Conservation (phyloP, 2,888 invertebrate species). For the Acronicta alni region DNA sequence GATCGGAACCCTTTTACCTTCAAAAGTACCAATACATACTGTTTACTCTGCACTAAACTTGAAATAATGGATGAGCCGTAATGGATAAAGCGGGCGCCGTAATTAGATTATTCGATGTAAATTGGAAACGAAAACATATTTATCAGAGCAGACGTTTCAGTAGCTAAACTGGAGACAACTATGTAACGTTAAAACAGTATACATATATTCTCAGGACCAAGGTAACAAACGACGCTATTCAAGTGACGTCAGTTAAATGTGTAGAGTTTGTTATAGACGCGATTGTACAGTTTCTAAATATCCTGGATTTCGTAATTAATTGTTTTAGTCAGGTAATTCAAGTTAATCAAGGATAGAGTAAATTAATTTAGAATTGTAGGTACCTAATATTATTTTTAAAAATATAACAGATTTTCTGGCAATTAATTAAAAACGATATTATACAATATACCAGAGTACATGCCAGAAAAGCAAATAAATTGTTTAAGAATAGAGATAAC, state of each 20-base stretch:
- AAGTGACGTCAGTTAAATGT: conserved; percentile 25
- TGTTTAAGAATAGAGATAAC: too few relatives aligned
- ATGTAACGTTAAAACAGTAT: conserved; percentile 36
- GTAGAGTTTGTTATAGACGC: conserved; percentile 18
- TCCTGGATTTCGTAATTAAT: conserved; percentile 22
- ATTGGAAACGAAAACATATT: conserved; percentile 42
- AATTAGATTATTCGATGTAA: conserved; percentile 23
- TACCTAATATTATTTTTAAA: too few relatives aligned
- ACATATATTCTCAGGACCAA: conserved; percentile 40
- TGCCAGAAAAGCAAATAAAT: too few relatives aligned
- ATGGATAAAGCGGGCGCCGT: conserved; percentile 14
- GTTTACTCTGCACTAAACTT: background rate
- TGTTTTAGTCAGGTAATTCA: conserved; percentile 13
- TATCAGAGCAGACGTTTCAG: conserved; percentile 28
- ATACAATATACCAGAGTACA: too few relatives aligned
- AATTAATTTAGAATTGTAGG: too few relatives aligned
- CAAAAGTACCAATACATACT: background rate
- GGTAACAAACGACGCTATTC: conserved; percentile 41
- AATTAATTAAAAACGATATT: too few relatives aligned
- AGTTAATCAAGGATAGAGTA: background rate
- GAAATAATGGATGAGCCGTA: conserved; percentile 15
- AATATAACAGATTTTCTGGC: too few relatives aligned
- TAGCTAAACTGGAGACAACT: conserved; percentile 33
- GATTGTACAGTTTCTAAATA: conserved; percentile 19
- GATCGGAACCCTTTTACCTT: background rate